phyloP scores from a whole-genome alignment of 2,797 vertebrate genomes.

The Mionectes olivaceus region DNA sequence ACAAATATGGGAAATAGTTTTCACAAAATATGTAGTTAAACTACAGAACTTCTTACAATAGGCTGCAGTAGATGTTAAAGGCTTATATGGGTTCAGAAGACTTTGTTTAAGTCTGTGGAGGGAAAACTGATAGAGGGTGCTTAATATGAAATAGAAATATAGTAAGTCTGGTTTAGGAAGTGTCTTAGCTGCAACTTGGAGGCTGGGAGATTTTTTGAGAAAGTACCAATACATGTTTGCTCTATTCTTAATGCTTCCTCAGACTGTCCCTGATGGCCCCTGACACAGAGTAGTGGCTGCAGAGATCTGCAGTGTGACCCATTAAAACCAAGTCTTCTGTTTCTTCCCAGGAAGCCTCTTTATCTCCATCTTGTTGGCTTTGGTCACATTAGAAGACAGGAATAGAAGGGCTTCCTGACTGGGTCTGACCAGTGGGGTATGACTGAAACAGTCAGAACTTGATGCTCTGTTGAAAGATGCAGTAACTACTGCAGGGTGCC shows the following conservation, averaged over 20 bases:
- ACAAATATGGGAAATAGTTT: conserved; percentile 6
- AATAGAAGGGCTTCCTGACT: conserved; percentile 16
- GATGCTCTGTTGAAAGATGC: background rate
- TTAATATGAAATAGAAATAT: background rate
- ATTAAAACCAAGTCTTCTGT: conserved; percentile 12
- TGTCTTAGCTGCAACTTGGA: background rate
- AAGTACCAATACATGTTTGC: background rate
- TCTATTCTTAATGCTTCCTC: background rate
- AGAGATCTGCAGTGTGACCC: background rate
- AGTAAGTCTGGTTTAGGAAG: background rate
- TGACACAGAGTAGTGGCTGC: background rate
- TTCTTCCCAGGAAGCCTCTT: conserved; percentile 43
- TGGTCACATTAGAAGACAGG: background rate
- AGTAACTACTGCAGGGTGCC: background rate
- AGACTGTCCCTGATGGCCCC: background rate
- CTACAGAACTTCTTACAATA: background rate
- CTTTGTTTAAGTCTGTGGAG: background rate
- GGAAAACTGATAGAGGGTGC: background rate
- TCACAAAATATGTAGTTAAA: background rate
- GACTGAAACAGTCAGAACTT: conserved; percentile 28
- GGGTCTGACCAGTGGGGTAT: background rate
- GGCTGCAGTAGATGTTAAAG: background rate
- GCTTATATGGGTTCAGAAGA: background rate
- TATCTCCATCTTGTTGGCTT: conserved; percentile 49
- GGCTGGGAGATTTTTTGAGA: background rate